phyloP scores from a whole-genome alignment of 2,888 invertebrate genomes.

The Xylocampa areola region DNA sequence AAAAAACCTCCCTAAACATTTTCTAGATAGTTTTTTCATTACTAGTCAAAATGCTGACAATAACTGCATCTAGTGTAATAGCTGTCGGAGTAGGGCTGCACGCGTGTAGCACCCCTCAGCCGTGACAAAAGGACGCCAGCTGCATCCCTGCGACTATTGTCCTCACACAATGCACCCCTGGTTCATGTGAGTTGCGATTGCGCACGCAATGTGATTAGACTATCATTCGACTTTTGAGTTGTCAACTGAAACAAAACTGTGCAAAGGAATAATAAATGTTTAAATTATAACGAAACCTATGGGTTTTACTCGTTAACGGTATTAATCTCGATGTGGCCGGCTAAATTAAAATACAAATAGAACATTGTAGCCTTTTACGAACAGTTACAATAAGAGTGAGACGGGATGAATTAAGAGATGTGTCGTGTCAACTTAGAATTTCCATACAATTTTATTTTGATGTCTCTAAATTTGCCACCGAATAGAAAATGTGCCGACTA shows the following conservation, averaged over 20 bases:
- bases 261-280: too few relatives aligned
- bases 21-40: constrained; percentile 33
- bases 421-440: too few relatives aligned
- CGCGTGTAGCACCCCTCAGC: constrained; percentile 45
- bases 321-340: too few relatives aligned
- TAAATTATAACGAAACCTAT: too few relatives aligned
- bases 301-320: too few relatives aligned
- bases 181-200: constrained; percentile 59
- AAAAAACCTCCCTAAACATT: constrained; percentile 1
- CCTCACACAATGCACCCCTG: constrained; percentile 62
- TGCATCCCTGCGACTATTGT: constrained; percentile 66
- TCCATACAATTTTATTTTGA: too few relatives aligned
- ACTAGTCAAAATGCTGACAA: constrained; percentile 32
- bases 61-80: constrained; percentile 34
- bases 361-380: too few relatives aligned
- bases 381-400: too few relatives aligned
- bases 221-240: constrained; percentile 2
- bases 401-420: too few relatives aligned
- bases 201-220: constrained; percentile 41
- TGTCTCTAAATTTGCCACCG: too few relatives aligned
- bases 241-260: constrained; percentile 3
- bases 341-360: too few relatives aligned
- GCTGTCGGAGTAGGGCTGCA: constrained; percentile 26
- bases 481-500: too few relatives aligned
- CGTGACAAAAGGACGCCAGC: constrained; percentile 64